These are phyloP conservation scores for Thalassarche chlororhynchos DNA, from an alignment of 2,113 vertebrate species.

Conservation along the genomic window DNA sequence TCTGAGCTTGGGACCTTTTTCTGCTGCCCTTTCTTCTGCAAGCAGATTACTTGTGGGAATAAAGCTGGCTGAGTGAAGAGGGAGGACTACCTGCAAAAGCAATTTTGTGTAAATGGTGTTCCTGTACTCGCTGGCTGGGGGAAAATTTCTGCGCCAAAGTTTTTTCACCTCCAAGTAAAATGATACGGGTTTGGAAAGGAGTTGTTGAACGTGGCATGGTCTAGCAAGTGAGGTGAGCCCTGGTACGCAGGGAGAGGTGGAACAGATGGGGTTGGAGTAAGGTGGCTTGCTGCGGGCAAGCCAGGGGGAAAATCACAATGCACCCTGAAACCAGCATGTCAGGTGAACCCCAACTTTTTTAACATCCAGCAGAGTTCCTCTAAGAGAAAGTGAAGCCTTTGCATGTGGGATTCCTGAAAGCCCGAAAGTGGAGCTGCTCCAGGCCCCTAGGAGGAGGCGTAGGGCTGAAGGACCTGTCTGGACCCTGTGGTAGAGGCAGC, in stretches of 20 bases:
- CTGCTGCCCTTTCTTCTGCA: background rate
- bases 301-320: background rate
- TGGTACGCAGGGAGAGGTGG: background rate
- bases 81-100: background rate
- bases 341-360: background rate
- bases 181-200: background rate
- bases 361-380: background rate
- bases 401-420: background rate
- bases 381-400: background rate
- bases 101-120: background rate
- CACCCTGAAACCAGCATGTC: background rate
- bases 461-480: background rate
- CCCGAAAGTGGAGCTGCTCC: background rate
- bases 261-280: background rate
- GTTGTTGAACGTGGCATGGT: background rate
- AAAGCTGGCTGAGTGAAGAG: background rate
- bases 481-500: background rate
- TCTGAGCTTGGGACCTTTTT: background rate
- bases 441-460: background rate
- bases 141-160: background rate
- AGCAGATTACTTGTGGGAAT: background rate
- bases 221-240: background rate
- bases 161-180: background rate
- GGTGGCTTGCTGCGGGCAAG: background rate
- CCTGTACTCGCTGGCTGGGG: background rate